These are phyloP conservation scores for Phorcus lineatus DNA, from an alignment of 2,888 invertebrate species.

Conservation along the genomic window DNA sequence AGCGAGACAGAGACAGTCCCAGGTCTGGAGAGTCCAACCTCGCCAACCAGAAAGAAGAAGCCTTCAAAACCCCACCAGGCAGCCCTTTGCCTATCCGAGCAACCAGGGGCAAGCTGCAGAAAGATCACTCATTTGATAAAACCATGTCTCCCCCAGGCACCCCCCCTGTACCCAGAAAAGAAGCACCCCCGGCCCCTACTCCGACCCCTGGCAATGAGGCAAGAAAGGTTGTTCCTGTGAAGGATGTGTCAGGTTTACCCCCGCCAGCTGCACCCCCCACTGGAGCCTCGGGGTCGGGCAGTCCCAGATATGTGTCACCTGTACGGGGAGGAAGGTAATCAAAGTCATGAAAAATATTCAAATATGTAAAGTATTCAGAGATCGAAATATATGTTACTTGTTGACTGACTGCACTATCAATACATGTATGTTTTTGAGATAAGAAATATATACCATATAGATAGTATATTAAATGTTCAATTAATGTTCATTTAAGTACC, in stretches of 20 bases:
- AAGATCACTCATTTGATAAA: slow-evolving; percentile 62
- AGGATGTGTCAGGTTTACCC: slow-evolving; percentile 29
- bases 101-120: slow-evolving; percentile 53
- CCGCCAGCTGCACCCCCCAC: slow-evolving; percentile 26
- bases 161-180: slow-evolving; percentile 37
- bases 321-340: slow-evolving; percentile 48
- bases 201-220: background rate
- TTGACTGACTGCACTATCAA: too few species aligned
- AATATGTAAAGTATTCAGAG: too few species aligned
- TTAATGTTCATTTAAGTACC: too few species aligned
- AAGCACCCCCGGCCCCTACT: background rate
- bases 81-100: slow-evolving; percentile 54
- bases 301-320: slow-evolving; percentile 55
- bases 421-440: too few species aligned
- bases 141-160: slow-evolving; percentile 59
- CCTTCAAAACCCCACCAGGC: slow-evolving; percentile 64
- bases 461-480: too few species aligned
- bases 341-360: background rate
- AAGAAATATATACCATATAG: too few species aligned
- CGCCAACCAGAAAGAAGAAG: slow-evolving; percentile 46
- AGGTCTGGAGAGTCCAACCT: slow-evolving; percentile 2
- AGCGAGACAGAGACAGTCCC: slow-evolving; percentile 21
- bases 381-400: too few species aligned
- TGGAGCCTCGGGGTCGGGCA: slow-evolving; percentile 36
- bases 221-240: background rate